phyloP scores from a whole-genome alignment of 2,888 invertebrate genomes.

The Drosophila paucipuncta region DNA sequence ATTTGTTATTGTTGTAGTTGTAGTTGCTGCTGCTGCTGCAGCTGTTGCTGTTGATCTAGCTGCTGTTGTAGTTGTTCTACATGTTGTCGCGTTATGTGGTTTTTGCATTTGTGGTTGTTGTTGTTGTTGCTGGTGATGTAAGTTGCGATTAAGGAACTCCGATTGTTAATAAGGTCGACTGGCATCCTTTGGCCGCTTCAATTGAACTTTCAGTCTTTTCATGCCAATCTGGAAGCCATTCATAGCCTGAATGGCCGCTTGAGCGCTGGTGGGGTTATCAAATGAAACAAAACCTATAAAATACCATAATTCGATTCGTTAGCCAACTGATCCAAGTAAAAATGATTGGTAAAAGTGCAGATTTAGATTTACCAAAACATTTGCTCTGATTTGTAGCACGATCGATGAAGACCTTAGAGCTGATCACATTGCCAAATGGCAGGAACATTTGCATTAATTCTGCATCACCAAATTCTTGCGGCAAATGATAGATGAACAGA shows the following conservation, averaged over 20 bases:
- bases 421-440: slow-evolving; percentile 99
- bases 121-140: slow-evolving; percentile 65
- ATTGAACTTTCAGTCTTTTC: slow-evolving; percentile 99
- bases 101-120: slow-evolving; percentile 35
- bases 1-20: slow-evolving; percentile 50
- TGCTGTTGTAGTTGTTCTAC: slow-evolving; percentile 35
- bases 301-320: slow-evolving; percentile 1
- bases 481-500: slow-evolving; percentile 99
- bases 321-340: background rate
- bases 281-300: slow-evolving; percentile 98
- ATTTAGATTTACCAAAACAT: slow-evolving; percentile 94
- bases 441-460: slow-evolving; percentile 99
- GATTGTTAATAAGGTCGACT: slow-evolving; percentile 98
- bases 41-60: slow-evolving; percentile 46
- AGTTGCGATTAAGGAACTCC: slow-evolving; percentile 85
- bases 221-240: slow-evolving; percentile 99
- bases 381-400: slow-evolving; percentile 99
- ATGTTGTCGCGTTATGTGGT: slow-evolving; percentile 28
- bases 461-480: slow-evolving; percentile 99
- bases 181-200: slow-evolving; percentile 99
- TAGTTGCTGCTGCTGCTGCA: slow-evolving; percentile 36
- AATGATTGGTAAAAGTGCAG: background rate
- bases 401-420: slow-evolving; percentile 99
- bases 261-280: slow-evolving; percentile 99
- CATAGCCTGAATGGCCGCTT: slow-evolving; percentile 99